Base-by-base conservation (phyloP, 2,797 vertebrate genomes). In the Falco columbarius region DNA sequence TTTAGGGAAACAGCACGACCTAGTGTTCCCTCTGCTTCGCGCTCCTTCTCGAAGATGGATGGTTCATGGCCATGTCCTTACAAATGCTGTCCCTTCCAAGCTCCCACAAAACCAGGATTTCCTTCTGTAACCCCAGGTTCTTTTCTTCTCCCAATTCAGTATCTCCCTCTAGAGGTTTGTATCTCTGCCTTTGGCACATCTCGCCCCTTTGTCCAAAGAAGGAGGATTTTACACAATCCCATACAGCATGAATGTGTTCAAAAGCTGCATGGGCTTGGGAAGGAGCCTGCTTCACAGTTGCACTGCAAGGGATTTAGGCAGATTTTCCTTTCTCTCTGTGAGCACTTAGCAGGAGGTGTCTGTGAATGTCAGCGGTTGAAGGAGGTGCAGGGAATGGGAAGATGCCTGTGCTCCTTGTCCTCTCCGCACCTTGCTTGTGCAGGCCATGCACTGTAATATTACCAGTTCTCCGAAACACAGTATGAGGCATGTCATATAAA, bases 1-100 rank as follows among this genome's bases (percentile, higher is more conserved):
- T 76, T 63, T 95, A 82, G 76, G 66, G 96, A 95, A 98, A 98
- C 97, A 98, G 97, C 97, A 96, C 97, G 66, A 94, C 97, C 97
- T 97, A 98, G 97, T 67, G 96, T 97, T 97, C 55, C 81, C 36
- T 90, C 38, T 93, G 91, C 82, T 87, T 44, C 79, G 65, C 20
- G 1, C 55, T 1, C 17, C 59, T 7, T 23, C 47, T 47, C 0
- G 3, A 14, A 44, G 66, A 34, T 1, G 4, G 42, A 38, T 22
- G 23, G 18, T 6, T 84, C 22, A 3, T 15, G 68, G 23, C 21
- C 24, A 34, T 1, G 7, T 17, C 21, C 12, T 65, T 49, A 32
- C 23, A 49, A 76, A 29, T 0, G 1, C 12, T 61, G 52, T 15
- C 14, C 8, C 34, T 29, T 14, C 14, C 20, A 30, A 59, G 32